Evolutionary conservation across 53 echinoderm and acorn worm genomes (phyloP).

Genomic region (Luidia sarsii): DNA sequence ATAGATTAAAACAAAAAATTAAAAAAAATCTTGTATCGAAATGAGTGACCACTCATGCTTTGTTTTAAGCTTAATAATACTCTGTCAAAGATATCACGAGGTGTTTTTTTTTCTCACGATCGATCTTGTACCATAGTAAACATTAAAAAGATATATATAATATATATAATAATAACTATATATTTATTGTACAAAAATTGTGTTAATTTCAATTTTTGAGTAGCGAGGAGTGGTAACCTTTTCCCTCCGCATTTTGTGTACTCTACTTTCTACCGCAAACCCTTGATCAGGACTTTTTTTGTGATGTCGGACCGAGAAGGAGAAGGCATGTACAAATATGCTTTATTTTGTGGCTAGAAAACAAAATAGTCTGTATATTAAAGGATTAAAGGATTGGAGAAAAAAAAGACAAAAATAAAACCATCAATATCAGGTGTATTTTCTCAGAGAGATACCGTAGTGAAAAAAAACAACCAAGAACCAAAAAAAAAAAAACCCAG

Average conservation of each 20-base stretch:
- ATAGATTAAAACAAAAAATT: no score
- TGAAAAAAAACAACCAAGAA: no score
- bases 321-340: slow-evolving; percentile 46
- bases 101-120: background rate
- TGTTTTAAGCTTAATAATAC: background rate
- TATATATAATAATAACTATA: slow-evolving; percentile 58
- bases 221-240: slow-evolving; percentile 7
- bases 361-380: slow-evolving; percentile 53
- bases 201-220: slow-evolving; percentile 50
- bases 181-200: slow-evolving; percentile 62
- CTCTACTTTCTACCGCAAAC: slow-evolving; percentile 50
- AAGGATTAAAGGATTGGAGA: no score
- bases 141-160: slow-evolving; percentile 50
- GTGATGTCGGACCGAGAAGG: slow-evolving; percentile 1
- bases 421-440: slow-evolving; percentile 52
- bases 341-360: slow-evolving; percentile 55
- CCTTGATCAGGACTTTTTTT: slow-evolving; percentile 49
- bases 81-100: background rate
- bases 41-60: no score
- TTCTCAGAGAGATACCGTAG: slow-evolving; percentile 56
- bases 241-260: no score
- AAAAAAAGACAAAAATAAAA: no score
- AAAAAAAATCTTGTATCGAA: no score
- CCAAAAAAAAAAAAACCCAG: no score
- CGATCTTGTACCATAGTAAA: slow-evolving; percentile 48